Evolutionary conservation across 2,888 invertebrate genomes (phyloP).

Genomic region (Zeuzera pyrina): DNA sequence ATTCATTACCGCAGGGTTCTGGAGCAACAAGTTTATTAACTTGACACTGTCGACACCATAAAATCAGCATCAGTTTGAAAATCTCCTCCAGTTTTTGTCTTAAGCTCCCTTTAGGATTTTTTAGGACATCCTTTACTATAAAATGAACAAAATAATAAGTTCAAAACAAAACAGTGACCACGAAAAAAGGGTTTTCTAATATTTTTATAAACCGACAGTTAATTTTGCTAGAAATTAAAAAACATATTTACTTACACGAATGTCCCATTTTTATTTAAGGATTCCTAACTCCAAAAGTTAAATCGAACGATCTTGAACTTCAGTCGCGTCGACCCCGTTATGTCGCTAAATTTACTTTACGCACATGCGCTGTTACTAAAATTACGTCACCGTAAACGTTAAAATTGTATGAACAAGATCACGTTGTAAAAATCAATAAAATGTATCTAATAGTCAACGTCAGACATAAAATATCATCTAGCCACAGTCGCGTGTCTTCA

Average conservation of each 20-base stretch:
- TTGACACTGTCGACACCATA: conserved; percentile 86
- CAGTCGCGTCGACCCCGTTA: conserved; percentile 20
- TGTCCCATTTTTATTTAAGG: conserved; percentile 40
- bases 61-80: conserved; percentile 84
- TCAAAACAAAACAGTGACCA: conserved; percentile 7
- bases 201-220: background rate
- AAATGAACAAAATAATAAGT: conserved; percentile 12
- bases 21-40: conserved; percentile 77
- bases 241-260: conserved; percentile 40
- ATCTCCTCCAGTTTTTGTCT: conserved; percentile 82
- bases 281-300: conserved; percentile 7
- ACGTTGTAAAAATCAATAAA: conserved; percentile 49
- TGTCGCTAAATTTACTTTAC: conserved; percentile 22
- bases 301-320: conserved; percentile 27
- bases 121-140: conserved; percentile 51
- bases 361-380: conserved; percentile 22
- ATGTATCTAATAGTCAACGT: conserved; percentile 32
- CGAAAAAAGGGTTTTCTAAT: background rate
- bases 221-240: background rate
- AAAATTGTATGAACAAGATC: conserved; percentile 24
- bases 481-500: conserved; percentile 50
- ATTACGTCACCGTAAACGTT: conserved; percentile 34
- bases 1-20: conserved; percentile 73
- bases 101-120: conserved; percentile 46
- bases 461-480: conserved; percentile 45